Base-by-base conservation (phyloP, 2,797 vertebrate species). In the Premnoplex brunnescens region DNA sequence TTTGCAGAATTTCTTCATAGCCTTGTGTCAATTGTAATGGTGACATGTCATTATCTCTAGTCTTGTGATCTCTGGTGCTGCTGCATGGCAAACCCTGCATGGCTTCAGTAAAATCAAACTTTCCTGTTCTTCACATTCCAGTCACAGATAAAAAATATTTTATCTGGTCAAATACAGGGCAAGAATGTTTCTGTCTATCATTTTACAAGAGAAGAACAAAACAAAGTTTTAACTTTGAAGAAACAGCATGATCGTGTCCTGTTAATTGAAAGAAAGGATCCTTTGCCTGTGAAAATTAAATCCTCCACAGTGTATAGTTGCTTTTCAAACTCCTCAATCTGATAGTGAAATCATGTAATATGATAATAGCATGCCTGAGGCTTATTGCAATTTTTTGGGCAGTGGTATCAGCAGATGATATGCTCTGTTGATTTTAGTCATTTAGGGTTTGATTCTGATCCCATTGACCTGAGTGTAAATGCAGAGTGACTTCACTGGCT, bases 401-500 rank as follows among this genome's bases (percentile, higher is more conserved):
- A 92, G 73, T 71, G 72, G 56, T 95, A 95, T 96, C 96, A 93
- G 88, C 87, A 97, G 93, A 96, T 94, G 86, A 95, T 97, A 92
- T 89, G 79, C 95, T 97, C 81, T 95, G 95, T 96, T 74, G 93
- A 94, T 98, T 98, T 98, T 95, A 97, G 94, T 97, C 95, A 96
- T 76, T 95, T 48, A 58, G 5, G 36, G n/a, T 75, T 87, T 93
- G n/a, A 96, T 91, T 76, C 77, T 86, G 56, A 81, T 75, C 32
- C 39, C 46, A 10, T 23, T 87, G 83, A 85, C 41, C 37, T 20
- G 39, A 28, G 37, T 81, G 46, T 60, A 82, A 89, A 86, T 17
- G 52, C 64, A 59, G 30, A 71, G 27, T 48, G 72, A 67, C 74
- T 79, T 56, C 43, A 44, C 17, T 63, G 73, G 51, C 71, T 88